These are phyloP conservation scores for Synanthedon formicaeformis DNA, from an alignment of 2,888 invertebrate species.

Conservation along the genomic window DNA sequence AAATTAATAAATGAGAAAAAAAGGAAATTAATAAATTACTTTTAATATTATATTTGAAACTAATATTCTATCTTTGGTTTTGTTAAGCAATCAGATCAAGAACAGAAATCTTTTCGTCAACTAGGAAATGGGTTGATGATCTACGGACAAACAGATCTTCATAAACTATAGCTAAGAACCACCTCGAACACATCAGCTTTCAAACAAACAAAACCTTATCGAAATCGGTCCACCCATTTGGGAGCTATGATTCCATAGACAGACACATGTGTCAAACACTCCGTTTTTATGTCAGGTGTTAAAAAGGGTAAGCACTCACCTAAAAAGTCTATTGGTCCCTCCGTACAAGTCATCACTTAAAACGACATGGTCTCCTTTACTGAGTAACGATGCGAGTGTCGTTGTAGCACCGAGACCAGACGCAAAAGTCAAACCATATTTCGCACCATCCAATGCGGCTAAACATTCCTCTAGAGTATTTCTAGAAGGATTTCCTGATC, in stretches of 20 bases:
- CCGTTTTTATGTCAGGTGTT: no score
- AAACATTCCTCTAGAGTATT: conserved; percentile 89
- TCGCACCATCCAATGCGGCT: conserved; percentile 90
- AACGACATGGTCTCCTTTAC: conserved; percentile 89
- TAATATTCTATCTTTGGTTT: not conserved
- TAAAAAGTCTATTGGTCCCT: conserved; percentile 83
- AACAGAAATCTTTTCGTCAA: no score
- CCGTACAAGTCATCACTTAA: conserved; percentile 96
- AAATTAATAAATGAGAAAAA: no score
- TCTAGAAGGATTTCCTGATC: conserved; percentile 95
- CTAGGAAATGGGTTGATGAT: no score
- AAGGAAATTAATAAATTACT: not conserved
- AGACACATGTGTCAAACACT: no score
- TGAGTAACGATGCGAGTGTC: conserved; percentile 79
- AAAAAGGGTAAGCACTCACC: conserved; percentile 24
- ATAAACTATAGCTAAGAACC: no score
- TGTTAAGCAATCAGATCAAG: no score
- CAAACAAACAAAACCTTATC: no score
- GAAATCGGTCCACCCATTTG: no score
- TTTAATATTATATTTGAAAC: not conserved
- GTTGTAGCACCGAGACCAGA: conserved; percentile 93
- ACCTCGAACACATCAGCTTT: no score
- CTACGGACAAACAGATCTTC: no score
- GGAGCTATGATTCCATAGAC: no score
- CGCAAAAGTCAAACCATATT: conserved; percentile 84